phyloP scores from a whole-genome alignment of 2,888 invertebrate species.

The Stenodera caucasica region DNA sequence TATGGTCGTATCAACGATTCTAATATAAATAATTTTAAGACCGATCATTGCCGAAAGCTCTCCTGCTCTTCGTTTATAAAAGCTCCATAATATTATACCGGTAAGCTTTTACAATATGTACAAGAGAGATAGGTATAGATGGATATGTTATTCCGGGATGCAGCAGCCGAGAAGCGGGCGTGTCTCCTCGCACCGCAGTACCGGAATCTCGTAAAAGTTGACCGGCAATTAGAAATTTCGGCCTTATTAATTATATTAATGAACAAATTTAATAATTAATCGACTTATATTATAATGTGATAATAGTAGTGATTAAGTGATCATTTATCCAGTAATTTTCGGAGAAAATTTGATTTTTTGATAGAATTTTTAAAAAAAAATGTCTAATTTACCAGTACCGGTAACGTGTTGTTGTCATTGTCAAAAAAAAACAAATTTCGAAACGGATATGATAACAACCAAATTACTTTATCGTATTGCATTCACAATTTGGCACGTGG shows the following conservation, averaged over 20 bases:
- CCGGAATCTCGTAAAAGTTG: slow-evolving; percentile 34
- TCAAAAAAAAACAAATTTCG: slow-evolving; percentile 47
- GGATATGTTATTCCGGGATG: slow-evolving; percentile 43
- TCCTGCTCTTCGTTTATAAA: not conserved
- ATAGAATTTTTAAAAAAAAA: slow-evolving; percentile 29
- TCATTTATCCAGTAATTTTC: not conserved
- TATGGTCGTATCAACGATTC: not conserved
- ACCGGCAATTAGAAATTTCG: slow-evolving; percentile 29
- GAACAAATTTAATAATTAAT: too few species aligned
- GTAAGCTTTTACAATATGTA: not conserved
- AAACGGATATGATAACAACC: slow-evolving; percentile 58
- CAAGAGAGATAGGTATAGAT: not conserved
- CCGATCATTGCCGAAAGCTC: slow-evolving; percentile 2
- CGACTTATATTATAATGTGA: slow-evolving; percentile 15
- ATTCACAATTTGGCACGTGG: slow-evolving; percentile 74
- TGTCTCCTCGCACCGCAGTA: slow-evolving; percentile 47
- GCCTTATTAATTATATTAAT: too few species aligned
- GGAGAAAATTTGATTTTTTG: not conserved
- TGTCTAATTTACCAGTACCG: slow-evolving; percentile 36
- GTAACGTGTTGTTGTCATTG: slow-evolving; percentile 39
- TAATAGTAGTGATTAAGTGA: slow-evolving; percentile 8
- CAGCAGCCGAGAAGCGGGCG: slow-evolving; percentile 47
- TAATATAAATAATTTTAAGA: not conserved
- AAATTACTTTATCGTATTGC: slow-evolving; percentile 70
- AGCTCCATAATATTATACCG: not conserved